phyloP scores from a whole-genome alignment of 2,888 invertebrate species.

The Drosophila dives region DNA sequence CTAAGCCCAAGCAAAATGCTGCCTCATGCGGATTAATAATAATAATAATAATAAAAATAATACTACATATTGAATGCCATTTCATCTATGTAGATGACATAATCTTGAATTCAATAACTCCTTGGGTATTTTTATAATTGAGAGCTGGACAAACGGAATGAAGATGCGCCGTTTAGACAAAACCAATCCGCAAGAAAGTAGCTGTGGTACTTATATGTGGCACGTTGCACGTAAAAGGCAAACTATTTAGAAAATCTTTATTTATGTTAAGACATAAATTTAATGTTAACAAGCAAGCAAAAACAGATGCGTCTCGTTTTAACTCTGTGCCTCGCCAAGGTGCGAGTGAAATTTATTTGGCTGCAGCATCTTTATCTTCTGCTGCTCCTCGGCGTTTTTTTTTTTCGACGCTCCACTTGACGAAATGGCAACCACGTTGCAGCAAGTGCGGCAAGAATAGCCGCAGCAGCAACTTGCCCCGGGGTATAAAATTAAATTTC shows the following conservation, averaged over 20 bases:
- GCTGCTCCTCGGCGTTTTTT: not conserved
- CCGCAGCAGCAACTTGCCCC: slow-evolving; percentile 44
- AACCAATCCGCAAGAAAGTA: slow-evolving; percentile 43
- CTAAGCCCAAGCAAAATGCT: slow-evolving; percentile 1
- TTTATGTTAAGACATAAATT: slow-evolving; percentile 80
- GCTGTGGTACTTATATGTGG: slow-evolving; percentile 22
- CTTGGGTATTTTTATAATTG: slow-evolving; percentile 35
- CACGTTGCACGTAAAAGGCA: slow-evolving; percentile 49
- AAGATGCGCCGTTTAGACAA: slow-evolving; percentile 52
- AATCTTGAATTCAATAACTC: slow-evolving; percentile 68
- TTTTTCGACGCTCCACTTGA: slow-evolving; percentile 58
- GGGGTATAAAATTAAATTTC: slow-evolving; percentile 79
- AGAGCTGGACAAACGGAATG: slow-evolving; percentile 27
- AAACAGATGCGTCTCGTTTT: slow-evolving; percentile 53
- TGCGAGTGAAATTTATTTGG: slow-evolving; percentile 74
- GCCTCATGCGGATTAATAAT: slow-evolving; percentile 68
- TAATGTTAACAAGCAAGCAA: slow-evolving; percentile 73
- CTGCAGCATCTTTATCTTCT: slow-evolving; percentile 67
- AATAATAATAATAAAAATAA: slow-evolving; percentile 76
- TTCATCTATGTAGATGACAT: slow-evolving; percentile 72
- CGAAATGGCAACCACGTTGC: slow-evolving; percentile 56
- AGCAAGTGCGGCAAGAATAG: slow-evolving; percentile 21
- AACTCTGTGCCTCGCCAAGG: slow-evolving; percentile 38
- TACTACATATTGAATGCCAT: slow-evolving; percentile 77
- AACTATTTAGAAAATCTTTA: slow-evolving; percentile 81